These are phyloP conservation scores for Damaliscus lunatus DNA, from an alignment of 2,113 vertebrate genomes.

Conservation along the genomic window DNA sequence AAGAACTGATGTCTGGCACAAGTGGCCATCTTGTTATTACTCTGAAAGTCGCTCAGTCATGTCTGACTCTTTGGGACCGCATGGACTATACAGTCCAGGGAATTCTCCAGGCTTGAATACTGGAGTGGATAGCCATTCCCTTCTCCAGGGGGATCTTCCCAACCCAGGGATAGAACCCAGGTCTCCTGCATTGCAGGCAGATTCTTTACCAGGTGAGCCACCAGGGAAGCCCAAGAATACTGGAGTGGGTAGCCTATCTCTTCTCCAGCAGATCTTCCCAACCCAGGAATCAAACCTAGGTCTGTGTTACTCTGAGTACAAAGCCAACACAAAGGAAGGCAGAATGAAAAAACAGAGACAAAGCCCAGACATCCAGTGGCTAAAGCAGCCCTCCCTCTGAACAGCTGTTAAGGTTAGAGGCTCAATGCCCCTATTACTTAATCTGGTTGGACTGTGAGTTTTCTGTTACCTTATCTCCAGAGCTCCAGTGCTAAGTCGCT, in stretches of 20 bases:
- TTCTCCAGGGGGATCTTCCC: neutral
- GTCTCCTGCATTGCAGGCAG: neutral
- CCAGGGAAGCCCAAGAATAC: neutral
- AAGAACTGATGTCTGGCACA: neutral
- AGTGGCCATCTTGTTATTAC: neutral
- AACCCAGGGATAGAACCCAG: neutral
- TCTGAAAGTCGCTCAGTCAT: fast-evolving
- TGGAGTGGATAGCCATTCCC: neutral
- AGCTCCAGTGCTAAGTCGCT: neutral
- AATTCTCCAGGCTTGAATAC: neutral
- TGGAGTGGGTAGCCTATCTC: neutral
- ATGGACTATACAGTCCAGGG: neutral
- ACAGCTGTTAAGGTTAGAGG: neutral
- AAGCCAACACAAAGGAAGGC: neutral
- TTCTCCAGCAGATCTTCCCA: neutral
- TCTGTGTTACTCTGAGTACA: neutral
- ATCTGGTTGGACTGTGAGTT: neutral
- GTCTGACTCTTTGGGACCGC: neutral
- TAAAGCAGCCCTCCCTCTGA: neutral
- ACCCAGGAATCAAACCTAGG: neutral
- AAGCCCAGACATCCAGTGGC: neutral
- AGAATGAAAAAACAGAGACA: neutral
- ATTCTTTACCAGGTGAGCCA: neutral
- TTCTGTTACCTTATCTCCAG: neutral
- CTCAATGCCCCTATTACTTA: neutral